phyloP scores from a whole-genome alignment of 2,113 vertebrate species.

The Siphamia tubifer region DNA sequence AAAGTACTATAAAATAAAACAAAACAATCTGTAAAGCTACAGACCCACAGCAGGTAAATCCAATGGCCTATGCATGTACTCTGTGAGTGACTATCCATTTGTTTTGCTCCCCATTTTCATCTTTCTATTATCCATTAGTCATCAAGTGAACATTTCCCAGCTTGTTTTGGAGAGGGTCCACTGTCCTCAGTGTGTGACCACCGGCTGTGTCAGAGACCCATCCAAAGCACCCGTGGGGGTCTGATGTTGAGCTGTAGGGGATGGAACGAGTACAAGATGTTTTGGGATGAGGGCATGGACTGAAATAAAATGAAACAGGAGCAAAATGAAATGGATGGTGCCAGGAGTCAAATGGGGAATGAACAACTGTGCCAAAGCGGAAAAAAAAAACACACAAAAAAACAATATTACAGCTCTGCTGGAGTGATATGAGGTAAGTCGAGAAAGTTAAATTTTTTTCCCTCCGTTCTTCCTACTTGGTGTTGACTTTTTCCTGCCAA shows the following conservation, averaged over 20 bases:
- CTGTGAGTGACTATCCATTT: too few species aligned
- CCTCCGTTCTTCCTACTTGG: background rate
- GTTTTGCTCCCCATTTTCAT: background rate
- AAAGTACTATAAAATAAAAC: background rate
- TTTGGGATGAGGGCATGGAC: slow-evolving; percentile 38
- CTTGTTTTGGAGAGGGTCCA: slow-evolving; percentile 22
- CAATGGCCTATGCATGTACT: too few species aligned
- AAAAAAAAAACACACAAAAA: too few species aligned
- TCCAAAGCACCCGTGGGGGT: slow-evolving; percentile 36
- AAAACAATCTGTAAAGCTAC: background rate
- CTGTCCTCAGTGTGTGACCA: slow-evolving; percentile 24
- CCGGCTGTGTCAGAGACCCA: slow-evolving; percentile 20
- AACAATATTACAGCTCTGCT: slow-evolving; percentile 7
- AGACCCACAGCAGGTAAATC: background rate
- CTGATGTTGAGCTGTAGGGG: slow-evolving; percentile 36
- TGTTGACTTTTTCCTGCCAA: slow-evolving; percentile 1
- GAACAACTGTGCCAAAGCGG: slow-evolving; percentile 9
- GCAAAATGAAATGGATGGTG: slow-evolving; percentile 30
- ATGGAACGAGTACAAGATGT: slow-evolving; percentile 40
- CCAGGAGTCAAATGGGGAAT: slow-evolving; percentile 30
- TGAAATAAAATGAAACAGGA: slow-evolving; percentile 53
- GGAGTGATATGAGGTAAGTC: background rate
- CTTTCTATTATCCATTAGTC: slow-evolving; percentile 21
- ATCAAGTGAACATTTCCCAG: slow-evolving; percentile 15
- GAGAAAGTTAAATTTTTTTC: background rate